These are phyloP conservation scores for Stylophora pistillata DNA, from an alignment of 64 coral and sea anemone genomes.

Conservation along the genomic window DNA sequence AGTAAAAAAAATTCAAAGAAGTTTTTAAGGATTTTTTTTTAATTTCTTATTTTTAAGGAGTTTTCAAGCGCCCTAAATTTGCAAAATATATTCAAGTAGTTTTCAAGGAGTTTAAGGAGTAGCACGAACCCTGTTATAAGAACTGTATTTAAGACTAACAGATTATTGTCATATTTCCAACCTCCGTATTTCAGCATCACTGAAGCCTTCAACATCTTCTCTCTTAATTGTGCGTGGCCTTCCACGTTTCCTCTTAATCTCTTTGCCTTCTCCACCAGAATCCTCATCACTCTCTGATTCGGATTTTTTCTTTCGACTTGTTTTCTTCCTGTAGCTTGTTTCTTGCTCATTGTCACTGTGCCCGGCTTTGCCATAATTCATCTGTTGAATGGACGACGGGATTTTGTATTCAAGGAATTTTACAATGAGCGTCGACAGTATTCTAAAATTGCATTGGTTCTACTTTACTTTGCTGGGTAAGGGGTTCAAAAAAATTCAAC, in stretches of 20 bases:
- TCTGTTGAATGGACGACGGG: slow-evolving; percentile 18
- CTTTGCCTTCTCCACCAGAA: slow-evolving; percentile 78
- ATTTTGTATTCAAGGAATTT: neutral
- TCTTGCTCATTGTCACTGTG: slow-evolving; percentile 89
- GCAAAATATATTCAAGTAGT: too few species aligned
- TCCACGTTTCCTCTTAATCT: slow-evolving; percentile 91
- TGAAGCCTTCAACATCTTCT: slow-evolving; percentile 96
- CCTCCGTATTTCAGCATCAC: slow-evolving; percentile 96
- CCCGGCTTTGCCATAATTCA: slow-evolving; percentile 78
- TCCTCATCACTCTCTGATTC: slow-evolving; percentile 85
- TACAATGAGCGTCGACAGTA: too few species aligned
- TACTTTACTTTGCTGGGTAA: too few species aligned
- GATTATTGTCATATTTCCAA: neutral
- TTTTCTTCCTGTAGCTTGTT: slow-evolving; percentile 42
- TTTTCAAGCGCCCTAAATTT: too few species aligned
- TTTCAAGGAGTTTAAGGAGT: too few species aligned
- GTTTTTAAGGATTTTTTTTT: too few species aligned
- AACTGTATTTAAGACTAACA: too few species aligned
- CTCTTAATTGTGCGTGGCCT: slow-evolving; percentile 93
- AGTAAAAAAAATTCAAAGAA: too few species aligned
- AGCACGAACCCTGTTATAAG: neutral
- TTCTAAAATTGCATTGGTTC: too few species aligned
- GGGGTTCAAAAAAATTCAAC: too few species aligned
- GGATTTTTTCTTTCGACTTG: slow-evolving; percentile 77
- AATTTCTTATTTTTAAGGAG: too few species aligned